Evolutionary conservation across 2,888 invertebrate species (phyloP), one percentile per base, ranked within the genome.

Genomic region (Amitus sp.): DNA sequence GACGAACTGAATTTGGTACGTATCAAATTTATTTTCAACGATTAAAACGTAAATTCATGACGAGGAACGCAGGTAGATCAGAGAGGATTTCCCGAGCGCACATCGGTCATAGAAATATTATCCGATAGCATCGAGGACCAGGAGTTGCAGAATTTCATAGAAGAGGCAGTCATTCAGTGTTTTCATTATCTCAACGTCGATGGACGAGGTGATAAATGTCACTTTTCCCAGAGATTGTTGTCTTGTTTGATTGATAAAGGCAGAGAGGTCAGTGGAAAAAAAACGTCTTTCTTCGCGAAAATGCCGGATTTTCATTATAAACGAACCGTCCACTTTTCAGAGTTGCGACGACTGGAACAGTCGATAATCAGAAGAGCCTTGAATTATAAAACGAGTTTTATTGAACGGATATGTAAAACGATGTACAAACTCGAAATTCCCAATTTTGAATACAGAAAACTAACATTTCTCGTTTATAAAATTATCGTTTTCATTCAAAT

Each of bases 261-360:
- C n/a, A 85, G 86, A 74, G 85, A 87, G 67, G 82, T 78, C 49
- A 68, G 70, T 70, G 47, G 15, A 47, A 55, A 40, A 27, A 17
- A 28, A 27, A 27, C 9, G 9, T 43, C 17, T 18, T 23, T 43
- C 13, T 5, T n/a, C 19, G 10, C 12, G 2, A 43, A 6, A 13
- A 20, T 46, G 5, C 12, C 6, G 28, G 2, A 28, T 40, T 47
- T 47, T 34, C 37, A 30, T 33, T 20, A 39, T n/a, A 18, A 9
- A 57, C 15, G 42, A 53, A 28, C 17, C 9, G 2, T 18, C 2
- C 42, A 59, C 48, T 49, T 79, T 81, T 49, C 66, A 82, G 2
- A 90, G 89, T 74, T 92, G 92, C 72, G 90, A 90, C 15, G 92
- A 92, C 72, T 92, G 91, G 91, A 87, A 88, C 52, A 86, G 87